Evolutionary conservation across 2,888 invertebrate genomes (phyloP), one percentile per base, ranked within the genome.

Genomic region (Thysanoteuthis rhombus): DNA sequence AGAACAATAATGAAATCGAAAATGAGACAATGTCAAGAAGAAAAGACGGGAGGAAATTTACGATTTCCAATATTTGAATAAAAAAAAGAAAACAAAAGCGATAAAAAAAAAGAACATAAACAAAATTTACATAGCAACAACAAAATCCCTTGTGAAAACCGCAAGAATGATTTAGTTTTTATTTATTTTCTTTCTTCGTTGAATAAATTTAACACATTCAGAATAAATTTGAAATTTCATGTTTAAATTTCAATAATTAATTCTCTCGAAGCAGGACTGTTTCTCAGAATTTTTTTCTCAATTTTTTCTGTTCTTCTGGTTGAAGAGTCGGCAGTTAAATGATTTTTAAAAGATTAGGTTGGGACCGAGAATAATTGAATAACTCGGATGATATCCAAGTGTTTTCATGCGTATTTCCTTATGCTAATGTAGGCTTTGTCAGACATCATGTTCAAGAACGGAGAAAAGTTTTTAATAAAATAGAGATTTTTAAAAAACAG

Each of bases 181-280:
- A 5, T 75, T 75, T 75, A 10, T n/a, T 10, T 36, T 2, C n/a
- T 75, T 36, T 75, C 36, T 75, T 75, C 19, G 75, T 75, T 75
- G 75, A 75, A 75, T 75, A 75, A 75, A 75, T 75, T 36, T n/a
- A n/a, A 75, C 12, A 75, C 75, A 75, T 75, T 75, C n/a, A n/a
- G 75, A 75, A 75, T 75, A 75, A 75, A 75, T 75, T 75, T 75
- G 16, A n/a, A 75, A 75, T 75, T 75, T 75, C 75, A 75, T 75
- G 75, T 75, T 75, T 75, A 75, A 75, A 75, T 75, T 75, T 75
- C 75, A 75, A 75, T 75, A 75, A 75, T 75, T 75, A 75, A 75
- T 75, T 75, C n/a, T 16, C 16, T n/a, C n/a, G n/a, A 16, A 75
- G 75, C 12, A n/a, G 75, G 36, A n/a, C 12, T 75, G n/a, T n/a